Evolutionary conservation across 2,888 invertebrate genomes (phyloP), one percentile per base, ranked within the genome.

Genomic region (Chromoteleia sp.): DNA sequence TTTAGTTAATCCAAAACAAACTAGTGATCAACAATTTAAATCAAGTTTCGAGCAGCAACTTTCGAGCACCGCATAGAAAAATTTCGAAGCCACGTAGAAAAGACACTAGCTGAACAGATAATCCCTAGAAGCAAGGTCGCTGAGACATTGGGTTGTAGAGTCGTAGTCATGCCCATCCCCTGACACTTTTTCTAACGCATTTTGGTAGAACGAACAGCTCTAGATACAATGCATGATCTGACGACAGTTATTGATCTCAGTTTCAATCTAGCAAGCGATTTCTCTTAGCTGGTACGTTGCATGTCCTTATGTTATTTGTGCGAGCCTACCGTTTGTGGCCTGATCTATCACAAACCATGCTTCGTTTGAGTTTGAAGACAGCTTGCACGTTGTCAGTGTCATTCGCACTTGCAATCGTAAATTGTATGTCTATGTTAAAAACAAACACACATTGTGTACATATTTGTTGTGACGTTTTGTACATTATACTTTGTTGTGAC

Each of bases 61-160:
- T 67, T 67, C 67, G 12, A 67, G 79, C 79, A 79, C 79, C 58
- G 73, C 73, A 73, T 79, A 79, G 79, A 68, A 25, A 45, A 50
- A 8, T 78, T 65, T 48, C 25, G 36, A 78, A 17, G 67, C 68
- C 73, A 79, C 79, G 59, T 79, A 79, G 73, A 79, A 50, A 63
- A 73, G 59, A 78, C 71, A 61, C 67, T 43, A 68, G 68, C 68
- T 70, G 50, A 70, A 78, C 56, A 78, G 14, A 29, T n/a, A 30
- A 50, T 50, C 71, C 75, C 81, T 78, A 70, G 41, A 85, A 80
- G 83, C 85, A 90, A 90, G 91, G 91, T 91, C 91, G 89, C 91
- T 91, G 91, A 91, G 91, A 91, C 91, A 91, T 88, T 91, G 91
- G 91, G 91, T 89, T 70, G 84, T 89, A 88, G 86, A 86, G 85